Base-by-base conservation (phyloP, 2,797 vertebrate genomes). In the Cryptoblepharus egeriae region DNA sequence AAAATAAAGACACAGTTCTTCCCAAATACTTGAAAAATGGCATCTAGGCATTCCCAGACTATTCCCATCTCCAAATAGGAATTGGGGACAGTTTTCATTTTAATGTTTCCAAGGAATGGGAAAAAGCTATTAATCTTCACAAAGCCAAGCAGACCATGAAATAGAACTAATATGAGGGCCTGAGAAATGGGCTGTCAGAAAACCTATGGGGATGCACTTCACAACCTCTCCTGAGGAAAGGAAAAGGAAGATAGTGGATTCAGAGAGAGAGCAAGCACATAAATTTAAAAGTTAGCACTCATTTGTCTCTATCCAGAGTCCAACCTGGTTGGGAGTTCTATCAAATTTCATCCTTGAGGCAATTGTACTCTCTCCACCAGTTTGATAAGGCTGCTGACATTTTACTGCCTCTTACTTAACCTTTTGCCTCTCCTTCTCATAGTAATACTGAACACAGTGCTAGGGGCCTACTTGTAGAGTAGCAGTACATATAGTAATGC, bases 401-500 rank as follows among this genome's bases (percentile, higher is more conserved):
- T 88, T 89, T 92, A 81, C 32, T 64, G 12, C 13, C 81, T 67
- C 39, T 86, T 80, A 83, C 37, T 87, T 90, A 89, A 81, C 20
- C 35, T 88, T 71, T 89, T 77, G 81, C 4, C 60, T 90, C 63
- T 85, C 89, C 61, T 77, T 89, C 68, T 85, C 64, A 63, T 82
- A 72, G 67, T 84, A 89, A 89, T 83, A 49, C 45, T 9, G 45
- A 9, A 84, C n/a, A 55, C 63, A 90, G 45, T 83, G 67, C 69
- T 87, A 87, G 77, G 87, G 39, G 74, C 77, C 77, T 83, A 79
- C 28, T 61, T 85, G 79, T 83, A 89, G 55, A 20, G 22, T 65
- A 58, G 24, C 10, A 92, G 9, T 80, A 72, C 80, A 85, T 70
- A 64, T n/a, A 78, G 82, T 83, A 89, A 63, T 72, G 64, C 70